Percentiles rank a stretch among this genome's conserved stretches.
Evolutionary conservation across 1,140 invertebrate species (phyloP).

Genomic region (Drusus annulatus): DNA sequence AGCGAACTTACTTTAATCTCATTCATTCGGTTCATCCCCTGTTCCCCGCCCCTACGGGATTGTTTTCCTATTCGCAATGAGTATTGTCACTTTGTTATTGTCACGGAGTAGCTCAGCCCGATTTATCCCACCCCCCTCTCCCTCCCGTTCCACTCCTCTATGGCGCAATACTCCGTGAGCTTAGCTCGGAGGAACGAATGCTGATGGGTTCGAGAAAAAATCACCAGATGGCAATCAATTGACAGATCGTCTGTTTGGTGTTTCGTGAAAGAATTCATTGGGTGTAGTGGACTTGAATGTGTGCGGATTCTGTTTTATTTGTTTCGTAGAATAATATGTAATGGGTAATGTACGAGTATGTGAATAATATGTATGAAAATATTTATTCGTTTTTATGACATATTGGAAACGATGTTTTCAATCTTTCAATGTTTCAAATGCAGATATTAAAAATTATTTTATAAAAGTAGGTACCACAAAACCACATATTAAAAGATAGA

Average conservation of each 20-base stretch:
- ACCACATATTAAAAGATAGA: no score
- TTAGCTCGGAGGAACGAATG: slow-evolving; percentile 13
- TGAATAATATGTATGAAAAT: no score
- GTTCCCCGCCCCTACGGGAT: slow-evolving; percentile 3
- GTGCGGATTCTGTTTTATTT: no score
- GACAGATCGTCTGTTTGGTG: slow-evolving; percentile 26
- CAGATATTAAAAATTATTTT: no score
- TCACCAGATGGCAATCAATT: slow-evolving; percentile 30
- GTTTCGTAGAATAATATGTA: no score
- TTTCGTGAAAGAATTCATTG: slow-evolving; percentile 5
- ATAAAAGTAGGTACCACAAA: no score
- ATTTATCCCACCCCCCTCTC: not conserved
- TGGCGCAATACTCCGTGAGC: not conserved
- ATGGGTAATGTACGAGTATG: no score
- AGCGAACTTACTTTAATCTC: not conserved
- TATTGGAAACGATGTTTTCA: no score
- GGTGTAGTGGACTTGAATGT: no score
- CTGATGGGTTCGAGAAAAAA: slow-evolving; percentile 25
- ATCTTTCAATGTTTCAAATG: no score
- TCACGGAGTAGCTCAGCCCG: slow-evolving; percentile 20
- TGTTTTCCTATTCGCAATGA: slow-evolving; percentile 53
- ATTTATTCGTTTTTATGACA: no score
- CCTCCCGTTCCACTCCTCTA: not conserved
- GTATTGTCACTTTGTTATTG: slow-evolving; percentile 49
- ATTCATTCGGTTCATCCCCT: not conserved